A percentile compares a stretch with the other conserved stretches of the same genome.
Conservation (phyloP, 1,140 invertebrate genomes). For the Drosophila littoralis region DNA sequence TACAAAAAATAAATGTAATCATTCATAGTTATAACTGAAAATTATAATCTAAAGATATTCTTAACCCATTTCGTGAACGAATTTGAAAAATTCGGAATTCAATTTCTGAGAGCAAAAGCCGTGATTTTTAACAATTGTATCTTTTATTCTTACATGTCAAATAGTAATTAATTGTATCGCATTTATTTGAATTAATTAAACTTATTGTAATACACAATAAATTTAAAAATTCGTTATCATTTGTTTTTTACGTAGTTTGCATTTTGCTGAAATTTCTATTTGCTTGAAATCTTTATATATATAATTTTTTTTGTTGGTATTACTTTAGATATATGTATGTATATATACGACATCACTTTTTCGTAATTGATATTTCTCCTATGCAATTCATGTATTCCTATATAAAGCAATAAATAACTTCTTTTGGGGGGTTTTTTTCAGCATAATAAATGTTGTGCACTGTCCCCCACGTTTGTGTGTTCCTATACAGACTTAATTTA, state of each 20-base stretch:
- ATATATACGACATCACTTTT: constrained; percentile 83
- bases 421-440: constrained; percentile 19
- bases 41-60: not conserved
- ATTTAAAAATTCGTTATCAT: constrained; percentile 58
- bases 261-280: constrained; percentile 81
- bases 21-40: too few species aligned
- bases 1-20: too few species aligned
- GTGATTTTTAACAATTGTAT: constrained; percentile 63
- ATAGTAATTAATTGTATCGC: constrained; percentile 81
- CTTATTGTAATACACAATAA: constrained; percentile 58
- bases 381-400: constrained; percentile 81
- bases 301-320: constrained; percentile 37
- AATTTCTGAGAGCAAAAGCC: not conserved
- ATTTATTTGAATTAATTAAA: constrained; percentile 72
- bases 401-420: constrained; percentile 83
- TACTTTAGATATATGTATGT: constrained; percentile 76
- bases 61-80: too few species aligned
- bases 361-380: constrained; percentile 83
- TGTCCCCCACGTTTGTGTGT: constrained; percentile 48
- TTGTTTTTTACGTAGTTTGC: constrained; percentile 72
- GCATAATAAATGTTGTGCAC: constrained; percentile 53
- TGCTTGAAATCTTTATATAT: constrained; percentile 57
- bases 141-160: constrained; percentile 81
- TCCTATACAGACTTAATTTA: constrained; percentile 79
- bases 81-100: not conserved